phyloP scores from a whole-genome alignment of 2,888 invertebrate species.

The Drosophila meridiana region DNA sequence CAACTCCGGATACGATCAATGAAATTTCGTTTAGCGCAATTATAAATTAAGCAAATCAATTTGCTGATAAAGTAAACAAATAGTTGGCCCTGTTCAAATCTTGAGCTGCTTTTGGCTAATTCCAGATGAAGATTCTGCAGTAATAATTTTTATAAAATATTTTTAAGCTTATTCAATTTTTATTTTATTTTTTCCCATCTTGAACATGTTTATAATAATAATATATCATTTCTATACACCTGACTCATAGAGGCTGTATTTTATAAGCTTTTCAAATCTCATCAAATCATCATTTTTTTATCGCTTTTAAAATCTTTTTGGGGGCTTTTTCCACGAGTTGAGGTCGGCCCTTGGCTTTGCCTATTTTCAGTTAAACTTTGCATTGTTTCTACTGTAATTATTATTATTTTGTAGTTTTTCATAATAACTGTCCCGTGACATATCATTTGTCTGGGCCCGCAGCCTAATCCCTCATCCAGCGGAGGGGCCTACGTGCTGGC shows the following conservation, averaged over 20 bases:
- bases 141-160: neutral
- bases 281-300: neutral
- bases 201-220: too few species aligned
- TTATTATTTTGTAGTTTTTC: neutral
- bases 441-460: slow-evolving; percentile 5
- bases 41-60: slow-evolving; percentile 62
- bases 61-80: slow-evolving; percentile 38
- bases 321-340: neutral
- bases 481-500: slow-evolving; percentile 62
- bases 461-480: slow-evolving; percentile 26
- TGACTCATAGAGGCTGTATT: neutral
- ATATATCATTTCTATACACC: neutral
- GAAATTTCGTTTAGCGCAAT: slow-evolving; percentile 58
- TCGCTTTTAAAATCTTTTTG: neutral
- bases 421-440: slow-evolving; percentile 9
- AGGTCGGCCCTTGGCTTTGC: neutral
- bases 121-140: neutral
- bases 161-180: neutral
- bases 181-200: neutral
- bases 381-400: neutral
- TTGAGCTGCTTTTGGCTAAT: neutral
- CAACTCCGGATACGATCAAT: slow-evolving; percentile 42
- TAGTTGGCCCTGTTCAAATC: slow-evolving; percentile 12
- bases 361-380: neutral
- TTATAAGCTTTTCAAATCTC: neutral